Evolutionary conservation across 2,113 vertebrate species (phyloP).

Genomic region (Phasianus colchicus): DNA sequence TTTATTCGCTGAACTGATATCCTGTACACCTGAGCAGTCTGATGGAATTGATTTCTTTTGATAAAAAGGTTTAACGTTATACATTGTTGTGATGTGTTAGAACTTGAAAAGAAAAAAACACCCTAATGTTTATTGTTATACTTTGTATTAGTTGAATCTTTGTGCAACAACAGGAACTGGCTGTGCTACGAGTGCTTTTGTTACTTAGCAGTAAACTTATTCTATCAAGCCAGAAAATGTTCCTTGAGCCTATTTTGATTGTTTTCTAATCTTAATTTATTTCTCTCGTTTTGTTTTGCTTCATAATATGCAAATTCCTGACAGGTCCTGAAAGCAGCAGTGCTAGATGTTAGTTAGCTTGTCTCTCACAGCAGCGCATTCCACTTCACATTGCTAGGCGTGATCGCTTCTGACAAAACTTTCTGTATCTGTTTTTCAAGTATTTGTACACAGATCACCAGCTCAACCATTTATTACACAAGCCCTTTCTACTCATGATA

Average conservation of each 20-base stretch:
- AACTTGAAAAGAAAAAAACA: neutral
- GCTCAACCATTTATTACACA: neutral
- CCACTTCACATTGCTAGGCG: fast-evolving
- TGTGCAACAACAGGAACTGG: neutral
- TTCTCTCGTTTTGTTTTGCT: neutral
- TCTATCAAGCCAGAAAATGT: neutral
- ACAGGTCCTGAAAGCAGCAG: neutral
- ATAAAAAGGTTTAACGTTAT: neutral
- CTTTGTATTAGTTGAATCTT: neutral
- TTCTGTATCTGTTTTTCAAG: constrained; percentile 2
- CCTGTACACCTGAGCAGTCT: neutral
- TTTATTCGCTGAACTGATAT: neutral
- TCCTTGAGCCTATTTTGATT: neutral
- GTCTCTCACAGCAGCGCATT: neutral
- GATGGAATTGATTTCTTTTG: neutral
- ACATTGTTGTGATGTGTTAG: neutral
- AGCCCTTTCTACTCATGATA: neutral
- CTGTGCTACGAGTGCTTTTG: neutral
- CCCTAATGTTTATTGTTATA: neutral
- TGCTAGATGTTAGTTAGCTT: neutral
- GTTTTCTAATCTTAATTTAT: constrained; percentile 8
- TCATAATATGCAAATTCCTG: neutral
- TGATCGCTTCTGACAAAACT: neutral
- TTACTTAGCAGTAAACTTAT: neutral
- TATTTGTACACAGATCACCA: neutral